These are phyloP conservation scores for Macaca nemestrina DNA, from an alignment of 2,113 vertebrate genomes.

Conservation along the genomic window DNA sequence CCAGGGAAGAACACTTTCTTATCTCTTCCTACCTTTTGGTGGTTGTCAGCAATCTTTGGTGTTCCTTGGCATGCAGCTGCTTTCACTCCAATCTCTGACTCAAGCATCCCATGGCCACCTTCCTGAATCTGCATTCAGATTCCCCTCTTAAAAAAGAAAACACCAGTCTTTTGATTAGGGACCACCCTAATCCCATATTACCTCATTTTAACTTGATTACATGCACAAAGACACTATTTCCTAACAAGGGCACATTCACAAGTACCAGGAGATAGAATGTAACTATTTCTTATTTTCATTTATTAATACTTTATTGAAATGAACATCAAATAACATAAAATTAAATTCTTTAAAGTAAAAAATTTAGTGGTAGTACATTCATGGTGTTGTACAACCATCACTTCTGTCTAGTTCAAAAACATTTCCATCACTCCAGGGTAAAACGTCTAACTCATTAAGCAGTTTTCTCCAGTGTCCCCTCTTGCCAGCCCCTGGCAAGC, in stretches of 20 bases:
- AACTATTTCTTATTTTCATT: not conserved
- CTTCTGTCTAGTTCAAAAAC: not conserved
- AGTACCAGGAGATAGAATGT: not conserved
- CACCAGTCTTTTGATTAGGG: not conserved
- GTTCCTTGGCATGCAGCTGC: not conserved
- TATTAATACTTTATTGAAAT: not conserved
- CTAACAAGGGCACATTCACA: not conserved
- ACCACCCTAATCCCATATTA: not conserved
- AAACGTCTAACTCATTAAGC: not conserved
- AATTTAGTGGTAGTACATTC: not conserved
- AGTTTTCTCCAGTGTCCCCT: not conserved
- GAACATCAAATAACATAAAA: not conserved
- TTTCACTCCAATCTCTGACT: not conserved
- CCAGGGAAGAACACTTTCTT: not conserved
- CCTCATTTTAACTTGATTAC: not conserved
- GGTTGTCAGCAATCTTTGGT: not conserved
- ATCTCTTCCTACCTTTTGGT: not conserved
- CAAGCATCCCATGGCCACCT: not conserved
- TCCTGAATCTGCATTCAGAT: not conserved
- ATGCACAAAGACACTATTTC: not conserved
- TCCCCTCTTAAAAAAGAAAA: not conserved
- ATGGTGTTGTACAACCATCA: not conserved
- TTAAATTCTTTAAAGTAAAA: not conserved
- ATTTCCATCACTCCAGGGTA: not conserved
- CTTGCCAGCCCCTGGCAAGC: not conserved